These are phyloP conservation scores for Paracentrotus lividus DNA, from an alignment of 53 echinoderm and acorn worm species.

Conservation along the genomic window DNA sequence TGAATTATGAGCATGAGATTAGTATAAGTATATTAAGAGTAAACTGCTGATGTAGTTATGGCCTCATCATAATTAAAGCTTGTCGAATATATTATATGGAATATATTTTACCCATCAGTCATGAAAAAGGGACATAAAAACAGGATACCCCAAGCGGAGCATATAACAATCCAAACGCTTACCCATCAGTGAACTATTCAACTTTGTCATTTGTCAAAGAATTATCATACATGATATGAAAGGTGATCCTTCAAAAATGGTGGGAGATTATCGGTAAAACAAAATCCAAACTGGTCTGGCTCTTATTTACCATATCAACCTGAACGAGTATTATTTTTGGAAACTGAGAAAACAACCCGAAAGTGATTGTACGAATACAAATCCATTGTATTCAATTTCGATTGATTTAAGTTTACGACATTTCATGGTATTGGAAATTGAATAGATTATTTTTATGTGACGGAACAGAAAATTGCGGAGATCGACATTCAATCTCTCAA, in stretches of 20 bases:
- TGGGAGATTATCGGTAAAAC: neutral
- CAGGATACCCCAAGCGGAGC: neutral
- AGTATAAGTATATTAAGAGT: no score
- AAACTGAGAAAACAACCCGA: neutral
- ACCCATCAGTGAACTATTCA: neutral
- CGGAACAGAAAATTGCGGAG: no score
- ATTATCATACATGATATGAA: constrained; percentile 14
- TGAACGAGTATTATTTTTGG: neutral
- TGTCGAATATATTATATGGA: no score
- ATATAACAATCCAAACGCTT: neutral
- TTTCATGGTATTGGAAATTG: no score
- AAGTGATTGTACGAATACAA: neutral
- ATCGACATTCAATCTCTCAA: no score
- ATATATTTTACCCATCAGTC: no score
- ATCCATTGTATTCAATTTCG: neutral
- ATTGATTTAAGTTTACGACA: no score
- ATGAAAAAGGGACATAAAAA: no score
- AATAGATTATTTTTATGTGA: no score
- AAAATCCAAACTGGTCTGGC: neutral
- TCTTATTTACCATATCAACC: neutral
- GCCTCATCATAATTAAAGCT: no score
- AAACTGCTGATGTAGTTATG: no score
- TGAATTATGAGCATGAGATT: no score
- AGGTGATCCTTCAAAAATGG: neutral
- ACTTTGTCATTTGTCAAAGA: neutral